phyloP scores from a whole-genome alignment of 2,888 invertebrate species.

The Ferrisia virgata region DNA sequence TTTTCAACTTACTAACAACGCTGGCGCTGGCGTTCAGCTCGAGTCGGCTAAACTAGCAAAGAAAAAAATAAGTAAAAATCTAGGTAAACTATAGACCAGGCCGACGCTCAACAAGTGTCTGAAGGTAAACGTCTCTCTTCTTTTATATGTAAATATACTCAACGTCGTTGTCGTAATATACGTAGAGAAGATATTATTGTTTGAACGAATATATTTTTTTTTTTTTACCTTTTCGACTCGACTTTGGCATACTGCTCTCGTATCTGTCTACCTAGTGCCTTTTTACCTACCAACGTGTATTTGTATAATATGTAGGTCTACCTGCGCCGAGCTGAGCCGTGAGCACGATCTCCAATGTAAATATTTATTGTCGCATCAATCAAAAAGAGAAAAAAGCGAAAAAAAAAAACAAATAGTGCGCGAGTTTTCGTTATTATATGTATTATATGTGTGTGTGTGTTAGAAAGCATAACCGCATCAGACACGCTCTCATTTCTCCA shows the following conservation, averaged over 20 bases:
- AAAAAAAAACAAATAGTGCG: not conserved
- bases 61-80: not conserved
- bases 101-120: not conserved
- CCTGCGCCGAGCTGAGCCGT: not conserved
- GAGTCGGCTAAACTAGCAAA: not conserved
- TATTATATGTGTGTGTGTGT: no score
- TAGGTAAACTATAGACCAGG: not conserved
- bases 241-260: no score
- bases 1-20: no score
- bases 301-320: not conserved
- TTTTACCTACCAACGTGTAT: not conserved
- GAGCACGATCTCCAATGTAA: slow-evolving; percentile 17
- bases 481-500: slow-evolving; percentile 27
- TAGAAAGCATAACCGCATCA: slow-evolving; percentile 27
- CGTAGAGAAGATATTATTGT: not conserved
- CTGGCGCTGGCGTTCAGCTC: no score
- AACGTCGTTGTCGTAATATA: not conserved
- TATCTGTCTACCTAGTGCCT: no score
- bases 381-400: not conserved
- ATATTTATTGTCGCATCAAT: slow-evolving; percentile 30
- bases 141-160: not conserved
- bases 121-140: not conserved
- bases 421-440: not conserved
- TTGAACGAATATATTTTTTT: not conserved
- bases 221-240: not conserved